Conservation (phyloP, 2,888 invertebrate species). For the Hedychridium roseum region DNA sequence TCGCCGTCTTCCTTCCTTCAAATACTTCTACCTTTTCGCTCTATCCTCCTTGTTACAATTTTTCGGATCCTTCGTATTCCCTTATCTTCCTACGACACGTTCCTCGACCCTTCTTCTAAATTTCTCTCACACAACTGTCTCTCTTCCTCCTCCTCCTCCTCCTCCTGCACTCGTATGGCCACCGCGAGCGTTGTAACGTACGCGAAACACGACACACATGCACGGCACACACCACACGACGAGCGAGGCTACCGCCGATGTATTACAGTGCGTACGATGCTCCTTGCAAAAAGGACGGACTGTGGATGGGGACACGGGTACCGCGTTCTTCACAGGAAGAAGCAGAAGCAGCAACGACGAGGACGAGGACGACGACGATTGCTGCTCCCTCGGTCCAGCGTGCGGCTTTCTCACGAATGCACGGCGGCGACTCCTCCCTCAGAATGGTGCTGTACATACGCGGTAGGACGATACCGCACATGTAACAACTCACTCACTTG, state of each 20-base stretch:
- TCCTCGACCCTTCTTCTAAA: too few species aligned
- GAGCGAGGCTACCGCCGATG: too few species aligned
- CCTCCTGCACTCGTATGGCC: not conserved
- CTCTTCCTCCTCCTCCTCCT: slow-evolving; percentile 1
- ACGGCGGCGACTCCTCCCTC: slow-evolving; percentile 2
- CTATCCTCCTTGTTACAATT: too few species aligned
- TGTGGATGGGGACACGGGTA: too few species aligned
- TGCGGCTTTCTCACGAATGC: not conserved
- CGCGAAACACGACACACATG: slow-evolving; percentile 1
- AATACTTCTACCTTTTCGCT: too few species aligned
- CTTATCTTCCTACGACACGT: too few species aligned
- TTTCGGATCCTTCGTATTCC: too few species aligned
- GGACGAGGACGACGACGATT: not conserved
- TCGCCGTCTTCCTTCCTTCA: slow-evolving; percentile 13
- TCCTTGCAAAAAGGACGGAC: too few species aligned
- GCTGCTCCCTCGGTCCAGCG: not conserved
- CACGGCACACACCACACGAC: not conserved
- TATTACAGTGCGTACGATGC: too few species aligned
- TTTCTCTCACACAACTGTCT: too few species aligned
- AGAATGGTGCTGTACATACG: slow-evolving; percentile 7
- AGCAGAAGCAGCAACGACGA: not conserved
- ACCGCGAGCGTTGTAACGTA: too few species aligned
- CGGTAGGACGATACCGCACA: slow-evolving; percentile 24
- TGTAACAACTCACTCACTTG: slow-evolving; percentile 13
- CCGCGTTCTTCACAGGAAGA: not conserved